Conservation (phyloP, 2,113 vertebrate species). For the Pyxicephalus adspersus region DNA sequence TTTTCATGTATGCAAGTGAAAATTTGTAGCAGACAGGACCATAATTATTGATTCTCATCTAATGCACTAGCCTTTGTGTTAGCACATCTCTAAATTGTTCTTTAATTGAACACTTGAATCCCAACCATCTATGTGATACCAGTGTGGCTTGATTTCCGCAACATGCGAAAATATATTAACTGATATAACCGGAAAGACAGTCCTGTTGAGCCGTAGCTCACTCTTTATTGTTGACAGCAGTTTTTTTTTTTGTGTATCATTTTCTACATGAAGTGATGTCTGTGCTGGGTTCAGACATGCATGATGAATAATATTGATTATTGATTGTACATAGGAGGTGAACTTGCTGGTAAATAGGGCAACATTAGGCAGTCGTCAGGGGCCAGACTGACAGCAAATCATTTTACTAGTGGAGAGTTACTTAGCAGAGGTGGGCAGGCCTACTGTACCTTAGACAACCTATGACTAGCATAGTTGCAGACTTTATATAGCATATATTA, state of each 20-base stretch:
- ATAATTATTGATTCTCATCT: constrained; percentile 45
- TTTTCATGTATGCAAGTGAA: constrained; percentile 25
- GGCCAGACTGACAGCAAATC: constrained; percentile 43
- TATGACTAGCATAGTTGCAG: constrained; percentile 11
- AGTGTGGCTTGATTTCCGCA: neutral
- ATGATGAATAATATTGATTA: constrained; percentile 37
- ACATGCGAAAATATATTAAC: neutral
- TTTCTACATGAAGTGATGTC: too few species aligned
- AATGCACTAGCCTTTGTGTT: constrained; percentile 37
- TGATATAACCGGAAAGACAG: neutral
- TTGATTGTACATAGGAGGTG: constrained; percentile 33
- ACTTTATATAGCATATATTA: neutral
- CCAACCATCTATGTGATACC: neutral
- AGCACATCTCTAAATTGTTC: constrained; percentile 38
- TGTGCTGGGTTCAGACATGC: neutral
- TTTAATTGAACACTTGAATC: constrained; percentile 38
- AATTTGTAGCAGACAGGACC: constrained; percentile 26
- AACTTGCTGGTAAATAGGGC: constrained; percentile 28
- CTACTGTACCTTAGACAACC: constrained; percentile 22
- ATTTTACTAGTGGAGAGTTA: constrained; percentile 35
- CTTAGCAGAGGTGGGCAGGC: constrained; percentile 34
- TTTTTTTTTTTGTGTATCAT: too few species aligned
- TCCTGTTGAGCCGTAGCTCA: neutral
- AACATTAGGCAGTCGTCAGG: constrained; percentile 43
- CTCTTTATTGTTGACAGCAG: neutral